These are phyloP conservation scores for Agrotis puta DNA, from an alignment of 2,888 invertebrate genomes.

Conservation along the genomic window DNA sequence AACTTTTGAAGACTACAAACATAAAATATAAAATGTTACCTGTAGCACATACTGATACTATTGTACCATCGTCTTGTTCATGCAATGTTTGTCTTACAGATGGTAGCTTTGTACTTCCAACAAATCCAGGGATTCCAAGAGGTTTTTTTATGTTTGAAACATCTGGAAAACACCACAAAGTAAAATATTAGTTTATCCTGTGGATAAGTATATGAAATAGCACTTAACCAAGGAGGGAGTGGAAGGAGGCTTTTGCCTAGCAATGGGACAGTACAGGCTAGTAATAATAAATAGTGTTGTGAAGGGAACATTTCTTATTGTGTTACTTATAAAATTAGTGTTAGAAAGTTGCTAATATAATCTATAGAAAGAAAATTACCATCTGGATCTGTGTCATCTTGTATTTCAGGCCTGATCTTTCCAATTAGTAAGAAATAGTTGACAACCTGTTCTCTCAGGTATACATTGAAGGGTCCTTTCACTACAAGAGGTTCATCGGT, in stretches of 20 bases:
- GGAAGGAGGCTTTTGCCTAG: too few relatives aligned
- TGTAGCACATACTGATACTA: conserved; percentile 97
- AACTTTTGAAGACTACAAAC: not conserved
- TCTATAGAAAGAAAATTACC: conserved; percentile 83
- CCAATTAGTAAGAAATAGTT: conserved; percentile 96
- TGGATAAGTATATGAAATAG: not conserved
- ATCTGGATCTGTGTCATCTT: conserved; percentile 91
- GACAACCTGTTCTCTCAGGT: conserved; percentile 94
- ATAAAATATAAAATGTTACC: conserved; percentile 70
- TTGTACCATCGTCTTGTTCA: conserved; percentile 97
- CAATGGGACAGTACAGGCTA: too few relatives aligned
- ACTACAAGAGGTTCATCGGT: conserved; percentile 93
- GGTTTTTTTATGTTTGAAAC: conserved; percentile 93
- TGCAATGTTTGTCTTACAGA: conserved; percentile 93
- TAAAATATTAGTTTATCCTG: not conserved
- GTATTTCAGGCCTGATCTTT: conserved; percentile 88
- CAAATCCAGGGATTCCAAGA: conserved; percentile 87
- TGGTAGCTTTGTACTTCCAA: conserved; percentile 85
- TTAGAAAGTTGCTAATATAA: not conserved
- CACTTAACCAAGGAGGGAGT: too few relatives aligned
- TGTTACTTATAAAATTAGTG: too few relatives aligned
- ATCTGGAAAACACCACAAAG: conserved; percentile 89
- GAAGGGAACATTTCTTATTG: too few relatives aligned
- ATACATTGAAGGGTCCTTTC: conserved; percentile 96
- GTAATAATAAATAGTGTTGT: too few relatives aligned